Evolutionary conservation across 2,888 invertebrate genomes (phyloP), one percentile per base, ranked within the genome.

Genomic region (Suillia variegata): DNA sequence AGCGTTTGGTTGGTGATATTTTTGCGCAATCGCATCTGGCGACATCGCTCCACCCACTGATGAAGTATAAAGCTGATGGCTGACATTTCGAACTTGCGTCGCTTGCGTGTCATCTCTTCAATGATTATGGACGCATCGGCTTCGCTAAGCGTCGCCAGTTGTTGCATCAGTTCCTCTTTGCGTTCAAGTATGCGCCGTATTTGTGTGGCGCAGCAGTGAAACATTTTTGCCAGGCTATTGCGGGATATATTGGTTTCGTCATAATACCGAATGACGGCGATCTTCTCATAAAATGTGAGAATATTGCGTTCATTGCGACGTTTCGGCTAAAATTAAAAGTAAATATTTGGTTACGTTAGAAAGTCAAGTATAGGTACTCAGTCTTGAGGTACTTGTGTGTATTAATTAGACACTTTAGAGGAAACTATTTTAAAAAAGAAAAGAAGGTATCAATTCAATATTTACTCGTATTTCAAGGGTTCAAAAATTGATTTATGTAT

Each of bases 181-280:
- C 73, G 74, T 13, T 80, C 79, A 56, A 80, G 67, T 20, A 80
- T 79, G 13, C 77, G 73, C 2, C 79, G 78, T 47, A 80, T 80
- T 64, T 80, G 79, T 12, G 79, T 80, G n/a, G 80, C 78, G 42
- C 79, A 80, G 59, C 79, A 80, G 48, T 80, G 80, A 53, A 80
- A 80, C 75, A 80, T 77, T 65, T 80, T 78, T 18, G 79, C 78
- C 68, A 80, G 66, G 38, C 78, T 80, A 33, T 80, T 80, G 1
- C 79, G 67, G 0, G 79, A 80, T 33, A 80, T 72, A 47, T 80
- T 78, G 13, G 80, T 80, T 52, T 77, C 78, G 52, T 80, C 79
- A 54, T 80, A 76, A 55, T 80, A 79, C 1, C 79, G 80, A 56
- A 80, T 80, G 0, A 80, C 79, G 3, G 79, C 79, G n/a, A 80